Base-by-base conservation (phyloP, 2,888 invertebrate species). In the Gibbula magus region DNA sequence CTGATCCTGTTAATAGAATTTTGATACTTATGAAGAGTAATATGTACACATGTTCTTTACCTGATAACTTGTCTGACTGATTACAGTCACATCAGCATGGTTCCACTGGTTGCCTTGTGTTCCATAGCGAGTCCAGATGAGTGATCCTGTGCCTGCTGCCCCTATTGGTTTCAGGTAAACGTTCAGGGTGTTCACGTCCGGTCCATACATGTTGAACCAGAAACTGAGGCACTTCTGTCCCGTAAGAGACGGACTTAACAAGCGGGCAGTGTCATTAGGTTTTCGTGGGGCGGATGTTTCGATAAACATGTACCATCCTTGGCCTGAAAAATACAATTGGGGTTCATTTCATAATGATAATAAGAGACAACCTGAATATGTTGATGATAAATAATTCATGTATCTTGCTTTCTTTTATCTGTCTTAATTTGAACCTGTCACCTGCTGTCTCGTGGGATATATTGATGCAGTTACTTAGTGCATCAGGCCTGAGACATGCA, bases 231-330 rank as follows among this genome's bases (percentile, higher is more conserved):
- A 89, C 22, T 70, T 18, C 54, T 77, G 39, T 76, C 86, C 87
- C 18, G 53, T 76, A 39, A 90, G 88, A n/a, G 75, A 20, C 0
- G 87, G 87, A 77, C 88, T 88, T 20, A 86, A 79, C 16, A 95
- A 92, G 80, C 94, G 91, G 0, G 95, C 95, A 53, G 93, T 92
- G 88, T 95, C 95, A 2, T 95, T 95, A 0, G 94, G 94, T 81
- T 93, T 87, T 61, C 94, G 91, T 0, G 95, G 95, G 85, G 93
- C 94, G 3, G 94, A 93, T 0, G 95, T 94, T 88, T 95, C 95
- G 66, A 95, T 94, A 89, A 91, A 95, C 0, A 94, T 93, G 86
- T 94, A 95, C 82, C 84, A 88, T 39, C 89, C 89, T 83, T 83
- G 54, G 39, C 74, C 85, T 86, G 79, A 1, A 67, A 3, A 45